These are phyloP conservation scores for Calycopis cecrops DNA, from an alignment of 1,140 invertebrate genomes.

Conservation along the genomic window DNA sequence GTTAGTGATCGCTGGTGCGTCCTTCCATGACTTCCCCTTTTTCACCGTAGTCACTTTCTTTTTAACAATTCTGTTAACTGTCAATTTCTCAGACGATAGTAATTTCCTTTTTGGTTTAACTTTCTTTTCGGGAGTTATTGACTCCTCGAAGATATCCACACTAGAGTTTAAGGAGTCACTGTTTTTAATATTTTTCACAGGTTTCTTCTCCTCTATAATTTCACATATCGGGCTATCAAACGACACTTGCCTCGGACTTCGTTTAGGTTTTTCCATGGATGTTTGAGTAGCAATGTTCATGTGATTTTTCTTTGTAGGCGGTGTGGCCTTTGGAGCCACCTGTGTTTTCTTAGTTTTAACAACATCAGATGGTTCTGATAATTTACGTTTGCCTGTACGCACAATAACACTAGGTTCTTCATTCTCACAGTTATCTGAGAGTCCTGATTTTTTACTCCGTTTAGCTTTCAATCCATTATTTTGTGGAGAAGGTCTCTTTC, in stretches of 20 bases:
- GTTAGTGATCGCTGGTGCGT: slow-evolving; percentile 46
- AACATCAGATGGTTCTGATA: slow-evolving; percentile 40
- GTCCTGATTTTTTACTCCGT: slow-evolving; percentile 17
- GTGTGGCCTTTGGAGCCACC: slow-evolving; percentile 47
- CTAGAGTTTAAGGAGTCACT: too few species aligned
- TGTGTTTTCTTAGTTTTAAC: slow-evolving; percentile 56
- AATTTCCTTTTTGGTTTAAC: slow-evolving; percentile 43
- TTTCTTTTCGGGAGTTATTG: slow-evolving; percentile 49
- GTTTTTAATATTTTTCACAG: slow-evolving; percentile 20
- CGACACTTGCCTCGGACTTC: slow-evolving; percentile 49
- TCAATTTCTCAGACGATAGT: slow-evolving; percentile 42
- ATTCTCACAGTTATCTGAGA: slow-evolving; percentile 19
- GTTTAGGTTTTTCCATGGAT: slow-evolving; percentile 34
- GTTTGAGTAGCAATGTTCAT: slow-evolving; percentile 56
- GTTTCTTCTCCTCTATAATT: slow-evolving; percentile 44
- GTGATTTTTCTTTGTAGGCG: slow-evolving; percentile 54
- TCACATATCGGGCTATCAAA: slow-evolving; percentile 58
- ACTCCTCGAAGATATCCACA: slow-evolving; percentile 66
- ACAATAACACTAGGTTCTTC: slow-evolving; percentile 35
- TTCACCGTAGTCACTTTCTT: slow-evolving; percentile 46
- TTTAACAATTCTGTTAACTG: slow-evolving; percentile 43
- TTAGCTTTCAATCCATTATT: slow-evolving; percentile 18
- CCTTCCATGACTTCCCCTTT: slow-evolving; percentile 51
- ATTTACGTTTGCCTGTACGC: slow-evolving; percentile 39
- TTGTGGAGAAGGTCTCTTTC: slow-evolving; percentile 10